Evolutionary conservation across 2,113 vertebrate species (phyloP), one percentile per base, ranked within the genome.

Genomic region (Cromileptes altivelis): DNA sequence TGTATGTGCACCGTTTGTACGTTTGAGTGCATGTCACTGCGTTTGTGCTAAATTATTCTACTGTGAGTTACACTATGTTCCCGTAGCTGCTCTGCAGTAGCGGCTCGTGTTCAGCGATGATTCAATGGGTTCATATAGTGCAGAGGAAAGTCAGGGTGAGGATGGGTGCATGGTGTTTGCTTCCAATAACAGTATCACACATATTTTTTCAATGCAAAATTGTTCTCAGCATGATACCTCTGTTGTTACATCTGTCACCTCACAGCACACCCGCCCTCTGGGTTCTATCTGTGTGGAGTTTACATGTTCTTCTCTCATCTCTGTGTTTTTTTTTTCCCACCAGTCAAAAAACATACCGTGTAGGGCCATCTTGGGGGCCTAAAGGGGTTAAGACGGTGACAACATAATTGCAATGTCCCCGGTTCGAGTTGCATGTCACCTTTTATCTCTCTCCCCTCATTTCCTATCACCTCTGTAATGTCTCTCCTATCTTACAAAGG

Each of bases 291-390:
- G 27, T 42, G 19, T 6, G 1, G 4, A 49, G 19, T 50, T 40
- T 63, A 15, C 37, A 45, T 47, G 25, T 11, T 55, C 23, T 37
- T 68, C 19, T 33, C 14, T 23, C 4, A 27, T 75, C 15, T 53
- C 12, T 27, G 27, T 18, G 42, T 60, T 52, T 10, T 13, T 7
- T 37, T 50, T 30, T 4, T 0, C 30, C 17, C 67, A 72, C 14
- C 25, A 65, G 42, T 74, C 40, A 49, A 83, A 45, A 18, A 53
- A 72, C 45, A 55, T 6, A 58, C 42, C 60, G 65, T 37, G 63
- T 23, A 8, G 25, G 4, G 19, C 37, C n/a, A 4, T 19, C 18
- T 58, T 63, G 4, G 18, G 21, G 49, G 60, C 17, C 27, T 27
- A 0, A 9, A 8, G 17, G 42, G 14, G 21, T 67, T 61, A 23